These are phyloP conservation scores for Digitonthophagus gazella DNA, from an alignment of 2,888 invertebrate species.

Conservation along the genomic window DNA sequence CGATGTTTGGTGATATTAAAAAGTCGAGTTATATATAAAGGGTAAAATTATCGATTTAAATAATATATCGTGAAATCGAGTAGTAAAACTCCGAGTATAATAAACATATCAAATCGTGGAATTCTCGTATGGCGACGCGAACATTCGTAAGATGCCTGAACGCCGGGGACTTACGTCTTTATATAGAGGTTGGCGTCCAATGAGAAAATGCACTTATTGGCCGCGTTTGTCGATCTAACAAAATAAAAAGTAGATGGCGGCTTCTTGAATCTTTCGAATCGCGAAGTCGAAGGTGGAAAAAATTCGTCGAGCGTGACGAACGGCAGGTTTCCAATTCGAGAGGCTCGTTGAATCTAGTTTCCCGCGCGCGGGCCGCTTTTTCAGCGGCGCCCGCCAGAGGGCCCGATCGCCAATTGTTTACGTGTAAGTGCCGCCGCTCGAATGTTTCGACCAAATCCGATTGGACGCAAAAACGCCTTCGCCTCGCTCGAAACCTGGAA, in stretches of 20 bases:
- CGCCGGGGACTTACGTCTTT: not conserved
- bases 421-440: slow-evolving; percentile 2
- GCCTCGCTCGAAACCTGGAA: not conserved
- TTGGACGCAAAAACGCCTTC: not conserved
- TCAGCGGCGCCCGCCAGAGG: not conserved
- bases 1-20: not conserved
- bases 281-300: not conserved
- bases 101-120: not conserved
- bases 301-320: slow-evolving; percentile 1
- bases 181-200: not conserved
- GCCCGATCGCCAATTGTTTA: slow-evolving; percentile 6
- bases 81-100: not conserved
- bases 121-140: not conserved
- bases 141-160: not conserved
- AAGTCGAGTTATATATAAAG: no score
- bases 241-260: not conserved
- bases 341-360: slow-evolving; percentile 13
- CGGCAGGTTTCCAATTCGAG: slow-evolving; percentile 15
- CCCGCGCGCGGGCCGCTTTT: not conserved
- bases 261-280: not conserved
- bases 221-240: not conserved
- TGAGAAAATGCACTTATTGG: not conserved
- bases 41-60: not conserved
- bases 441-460: slow-evolving; percentile 13
- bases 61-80: not conserved